A percentile compares a stretch with the other conserved stretches of the same genome.
phyloP scores from a whole-genome alignment of 2,888 invertebrate species.

The Cheilosia vernalis region DNA sequence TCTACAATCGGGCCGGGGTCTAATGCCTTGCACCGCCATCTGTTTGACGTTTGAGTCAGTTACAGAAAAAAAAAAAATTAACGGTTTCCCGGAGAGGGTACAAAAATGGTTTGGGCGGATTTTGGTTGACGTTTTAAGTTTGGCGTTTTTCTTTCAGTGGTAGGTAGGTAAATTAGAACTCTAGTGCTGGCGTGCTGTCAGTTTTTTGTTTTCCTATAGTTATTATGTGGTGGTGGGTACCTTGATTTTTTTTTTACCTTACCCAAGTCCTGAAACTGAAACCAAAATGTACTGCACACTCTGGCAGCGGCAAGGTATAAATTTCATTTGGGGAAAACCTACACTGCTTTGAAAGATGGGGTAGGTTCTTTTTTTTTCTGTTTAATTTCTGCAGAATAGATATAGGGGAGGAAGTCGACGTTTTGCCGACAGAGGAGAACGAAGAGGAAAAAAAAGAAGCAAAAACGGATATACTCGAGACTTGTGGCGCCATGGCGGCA shows the following conservation, averaged over 20 bases:
- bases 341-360: conserved; percentile 5
- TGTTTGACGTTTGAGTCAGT: conserved; percentile 56
- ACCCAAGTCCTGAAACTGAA: conserved; percentile 33
- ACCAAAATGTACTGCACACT: conserved; percentile 30
- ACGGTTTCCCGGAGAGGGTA: not conserved
- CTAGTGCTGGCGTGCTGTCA: conserved; percentile 55
- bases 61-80: conserved; percentile 16
- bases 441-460: conserved; percentile 38
- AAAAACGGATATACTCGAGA: conserved; percentile 59
- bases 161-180: not conserved
- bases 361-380: conserved; percentile 13
- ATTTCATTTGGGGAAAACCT: conserved; percentile 48
- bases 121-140: conserved; percentile 51
- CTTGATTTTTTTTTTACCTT: conserved; percentile 22
- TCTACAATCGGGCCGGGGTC: conserved; percentile 45
- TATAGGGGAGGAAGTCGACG: conserved; percentile 31
- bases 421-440: conserved; percentile 6
- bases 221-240: conserved; percentile 41
- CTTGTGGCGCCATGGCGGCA: conserved; percentile 63
- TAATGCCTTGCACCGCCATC: conserved; percentile 32
- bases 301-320: conserved; percentile 26
- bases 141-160: not conserved
- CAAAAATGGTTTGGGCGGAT: conserved; percentile 20
- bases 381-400: conserved; percentile 28
- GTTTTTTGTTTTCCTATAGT: conserved; percentile 34